Evolutionary conservation across 2,888 invertebrate genomes (phyloP).

Genomic region (Cataglyphis cursor): DNA sequence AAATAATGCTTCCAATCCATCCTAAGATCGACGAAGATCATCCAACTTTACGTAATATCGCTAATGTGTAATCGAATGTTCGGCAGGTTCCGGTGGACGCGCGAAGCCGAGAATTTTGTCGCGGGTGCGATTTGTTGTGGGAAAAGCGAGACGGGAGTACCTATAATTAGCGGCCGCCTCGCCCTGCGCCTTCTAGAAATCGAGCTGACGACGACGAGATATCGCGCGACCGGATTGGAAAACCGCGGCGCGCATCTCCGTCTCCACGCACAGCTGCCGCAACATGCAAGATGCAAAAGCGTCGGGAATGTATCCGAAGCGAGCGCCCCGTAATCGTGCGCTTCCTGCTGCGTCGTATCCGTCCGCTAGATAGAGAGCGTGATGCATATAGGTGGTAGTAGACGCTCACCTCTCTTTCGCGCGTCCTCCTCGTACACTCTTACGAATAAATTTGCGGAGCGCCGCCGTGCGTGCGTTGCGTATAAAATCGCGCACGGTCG

Average conservation of each 20-base stretch:
- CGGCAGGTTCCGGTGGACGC: neutral
- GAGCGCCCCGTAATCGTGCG: slow-evolving; percentile 81
- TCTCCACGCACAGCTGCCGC: slow-evolving; percentile 72
- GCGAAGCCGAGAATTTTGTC: neutral
- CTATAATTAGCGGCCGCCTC: slow-evolving; percentile 77
- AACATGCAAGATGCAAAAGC: slow-evolving; percentile 67
- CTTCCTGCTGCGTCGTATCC: slow-evolving; percentile 83
- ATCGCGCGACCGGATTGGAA: slow-evolving; percentile 69
- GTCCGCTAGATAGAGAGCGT: slow-evolving; percentile 78
- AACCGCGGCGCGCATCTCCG: slow-evolving; percentile 67
- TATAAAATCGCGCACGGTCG: slow-evolving; percentile 25
- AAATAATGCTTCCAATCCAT: neutral
- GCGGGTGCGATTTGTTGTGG: slow-evolving; percentile 41
- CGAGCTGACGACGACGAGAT: slow-evolving; percentile 67
- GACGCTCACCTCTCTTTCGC: slow-evolving; percentile 70
- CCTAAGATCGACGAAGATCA: neutral
- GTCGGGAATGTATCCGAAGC: slow-evolving; percentile 73
- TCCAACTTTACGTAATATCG: neutral
- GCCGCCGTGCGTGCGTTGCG: slow-evolving; percentile 32
- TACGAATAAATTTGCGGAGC: slow-evolving; percentile 73
- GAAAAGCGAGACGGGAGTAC: slow-evolving; percentile 51
- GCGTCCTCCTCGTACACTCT: slow-evolving; percentile 72
- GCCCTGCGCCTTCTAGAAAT: slow-evolving; percentile 70
- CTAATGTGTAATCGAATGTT: slow-evolving; percentile 6
- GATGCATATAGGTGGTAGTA: slow-evolving; percentile 62